Evolutionary conservation across 2,888 invertebrate species (phyloP).

Genomic region (Drosophila meridiana): DNA sequence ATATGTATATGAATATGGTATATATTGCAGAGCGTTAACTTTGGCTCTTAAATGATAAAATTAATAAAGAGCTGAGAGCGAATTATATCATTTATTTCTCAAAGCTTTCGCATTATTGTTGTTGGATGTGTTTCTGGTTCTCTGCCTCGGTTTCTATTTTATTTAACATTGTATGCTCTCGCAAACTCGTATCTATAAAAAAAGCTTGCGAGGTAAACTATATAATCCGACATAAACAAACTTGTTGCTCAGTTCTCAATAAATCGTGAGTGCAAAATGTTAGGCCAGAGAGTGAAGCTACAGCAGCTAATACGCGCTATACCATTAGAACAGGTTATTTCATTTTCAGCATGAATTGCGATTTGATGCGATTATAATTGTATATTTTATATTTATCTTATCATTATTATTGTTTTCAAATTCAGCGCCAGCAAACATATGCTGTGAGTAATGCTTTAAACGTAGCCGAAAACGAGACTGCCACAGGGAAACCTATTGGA

Average conservation of each 20-base stretch:
- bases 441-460: conserved; percentile 20
- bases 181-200: background rate
- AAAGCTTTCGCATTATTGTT: conserved; percentile 6
- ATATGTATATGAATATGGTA: no score
- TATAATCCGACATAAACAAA: conserved; percentile 7
- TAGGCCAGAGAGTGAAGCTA: conserved; percentile 34
- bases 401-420: background rate
- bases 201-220: conserved; percentile 6
- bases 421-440: conserved; percentile 57
- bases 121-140: background rate
- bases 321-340: conserved; percentile 50
- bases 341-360: background rate
- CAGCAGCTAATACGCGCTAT: conserved; percentile 20
- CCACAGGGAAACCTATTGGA: conserved; percentile 33
- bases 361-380: background rate
- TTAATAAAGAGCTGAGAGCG: conserved; percentile 6
- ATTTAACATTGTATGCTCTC: background rate
- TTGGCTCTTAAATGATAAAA: background rate
- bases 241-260: conserved; percentile 13
- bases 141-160: background rate
- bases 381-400: background rate
- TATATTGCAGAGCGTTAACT: background rate
- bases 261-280: conserved; percentile 34
- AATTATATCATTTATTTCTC: background rate
- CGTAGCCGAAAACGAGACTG: conserved; percentile 2